phyloP scores from a whole-genome alignment of 2,113 vertebrate genomes.

The Sylvietta virens region DNA sequence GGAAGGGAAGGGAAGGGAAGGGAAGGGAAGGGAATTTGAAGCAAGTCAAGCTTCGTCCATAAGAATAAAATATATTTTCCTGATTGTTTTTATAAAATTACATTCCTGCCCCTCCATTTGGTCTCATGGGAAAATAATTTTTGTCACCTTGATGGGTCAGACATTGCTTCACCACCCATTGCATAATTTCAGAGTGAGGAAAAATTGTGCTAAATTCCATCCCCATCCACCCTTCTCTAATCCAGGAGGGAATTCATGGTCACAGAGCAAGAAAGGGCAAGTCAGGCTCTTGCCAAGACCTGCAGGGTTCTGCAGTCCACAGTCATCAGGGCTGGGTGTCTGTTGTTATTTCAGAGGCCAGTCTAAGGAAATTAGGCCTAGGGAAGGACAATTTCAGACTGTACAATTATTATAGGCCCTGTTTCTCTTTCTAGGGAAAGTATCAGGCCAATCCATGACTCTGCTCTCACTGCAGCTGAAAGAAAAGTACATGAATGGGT shows the following conservation, averaged over 20 bases:
- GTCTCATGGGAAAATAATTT: background rate
- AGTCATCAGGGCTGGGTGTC: background rate
- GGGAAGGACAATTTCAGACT: background rate
- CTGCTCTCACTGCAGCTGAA: background rate
- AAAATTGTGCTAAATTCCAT: background rate
- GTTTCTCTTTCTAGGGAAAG: background rate
- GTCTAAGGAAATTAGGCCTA: background rate
- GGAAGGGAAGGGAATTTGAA: background rate
- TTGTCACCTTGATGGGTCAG: background rate
- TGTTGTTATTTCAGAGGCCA: background rate
- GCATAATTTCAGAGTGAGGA: background rate
- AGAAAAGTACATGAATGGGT: background rate
- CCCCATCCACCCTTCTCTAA: background rate
- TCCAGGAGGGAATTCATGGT: background rate
- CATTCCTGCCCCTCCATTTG: background rate
- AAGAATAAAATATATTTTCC: background rate
- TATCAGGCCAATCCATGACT: background rate
- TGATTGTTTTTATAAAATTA: background rate
- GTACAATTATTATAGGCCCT: background rate
- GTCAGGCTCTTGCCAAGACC: background rate
- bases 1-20: background rate
- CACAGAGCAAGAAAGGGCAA: background rate
- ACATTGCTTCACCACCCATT: background rate
- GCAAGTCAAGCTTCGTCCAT: background rate
- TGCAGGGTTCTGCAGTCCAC: background rate